phyloP scores from a whole-genome alignment of 2,888 invertebrate genomes.

The Elmis aenea region DNA sequence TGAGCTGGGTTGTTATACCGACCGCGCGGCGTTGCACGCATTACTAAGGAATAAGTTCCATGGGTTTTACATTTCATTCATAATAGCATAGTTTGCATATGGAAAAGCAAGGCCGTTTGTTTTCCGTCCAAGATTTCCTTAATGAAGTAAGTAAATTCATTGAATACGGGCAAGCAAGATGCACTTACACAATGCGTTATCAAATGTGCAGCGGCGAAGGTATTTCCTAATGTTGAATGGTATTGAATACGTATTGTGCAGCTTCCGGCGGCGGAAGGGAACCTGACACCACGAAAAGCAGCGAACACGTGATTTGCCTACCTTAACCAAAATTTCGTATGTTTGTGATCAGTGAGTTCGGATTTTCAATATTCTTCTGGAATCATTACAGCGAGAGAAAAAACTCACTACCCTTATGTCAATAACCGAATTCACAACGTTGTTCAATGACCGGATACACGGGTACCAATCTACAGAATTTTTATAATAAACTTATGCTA shows the following conservation, averaged over 20 bases:
- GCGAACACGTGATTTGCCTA: slow-evolving; percentile 29
- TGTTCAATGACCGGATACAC: too few species aligned
- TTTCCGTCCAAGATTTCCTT: slow-evolving; percentile 15
- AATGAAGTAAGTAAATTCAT: too few species aligned
- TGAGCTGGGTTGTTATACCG: too few species aligned
- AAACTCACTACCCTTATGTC: too few species aligned
- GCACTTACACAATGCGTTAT: slow-evolving; percentile 16
- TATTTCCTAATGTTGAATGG: slow-evolving; percentile 20
- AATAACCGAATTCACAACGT: too few species aligned
- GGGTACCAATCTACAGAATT: too few species aligned
- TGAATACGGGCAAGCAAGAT: slow-evolving; percentile 10
- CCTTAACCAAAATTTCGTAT: slow-evolving; percentile 7
- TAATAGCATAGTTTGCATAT: slow-evolving; percentile 1
- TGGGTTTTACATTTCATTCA: too few species aligned
- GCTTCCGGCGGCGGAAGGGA: slow-evolving; percentile 32
- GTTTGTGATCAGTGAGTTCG: not conserved
- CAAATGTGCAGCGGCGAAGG: slow-evolving; percentile 15
- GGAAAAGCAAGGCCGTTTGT: slow-evolving; percentile 18
- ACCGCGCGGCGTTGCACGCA: too few species aligned
- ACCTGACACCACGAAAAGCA: slow-evolving; percentile 27
- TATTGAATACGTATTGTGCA: slow-evolving; percentile 27
- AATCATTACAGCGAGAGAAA: too few species aligned
- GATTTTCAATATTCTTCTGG: not conserved
- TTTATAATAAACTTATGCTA: too few species aligned
- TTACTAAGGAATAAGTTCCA: too few species aligned